Evolutionary conservation across 2,113 vertebrate genomes (phyloP), one percentile per base, ranked within the genome.

Genomic region (Pomatostomus ruficeps): DNA sequence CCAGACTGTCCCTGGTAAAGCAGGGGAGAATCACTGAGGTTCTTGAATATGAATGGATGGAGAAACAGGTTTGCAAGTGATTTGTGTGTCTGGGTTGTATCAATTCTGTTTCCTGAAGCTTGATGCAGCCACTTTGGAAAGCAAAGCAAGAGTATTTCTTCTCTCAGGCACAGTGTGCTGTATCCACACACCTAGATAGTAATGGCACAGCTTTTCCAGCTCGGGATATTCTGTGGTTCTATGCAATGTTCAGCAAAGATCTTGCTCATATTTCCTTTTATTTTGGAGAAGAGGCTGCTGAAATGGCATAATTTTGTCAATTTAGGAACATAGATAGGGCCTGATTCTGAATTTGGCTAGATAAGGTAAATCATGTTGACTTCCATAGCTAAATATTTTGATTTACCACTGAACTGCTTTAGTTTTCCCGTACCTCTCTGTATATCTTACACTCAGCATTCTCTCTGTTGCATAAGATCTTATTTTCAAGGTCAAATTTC

Each of bases 51-150:
- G 89, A 89, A 75, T 61, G 59, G 66, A 21, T 45, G 62, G 65
- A 81, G 68, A 89, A 93, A 62, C 52, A 57, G n/a, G 36, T 67
- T 74, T 87, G 48, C 33, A 81, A 87, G 43, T 91, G 84, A 89
- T 95, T 92, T 95, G 86, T 92, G 52, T 84, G 86, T 81, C 95
- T 95, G 77, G 59, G 43, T 45, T 81, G n/a, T 88, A 76, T 90
- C 75, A 77, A 0, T 31, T 94, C 14, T 66, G 33, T 68, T 91
- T 78, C 68, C 61, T 35, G 45, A 55, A 52, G 88, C 36, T 78
- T 29, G 43, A n/a, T 75, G 81, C 73, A 86, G 55, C 31, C 28
- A 4, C 61, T 81, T 48, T 63, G 52, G 71, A 59, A 89, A 91
- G 52, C 31, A 38, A 62, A 75, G 65, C 25, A 3, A 22, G 40